Percentiles rank a stretch among this genome's conserved stretches.
Conservation (phyloP, 2,113 vertebrate species). For the Alouatta palliata region DNA sequence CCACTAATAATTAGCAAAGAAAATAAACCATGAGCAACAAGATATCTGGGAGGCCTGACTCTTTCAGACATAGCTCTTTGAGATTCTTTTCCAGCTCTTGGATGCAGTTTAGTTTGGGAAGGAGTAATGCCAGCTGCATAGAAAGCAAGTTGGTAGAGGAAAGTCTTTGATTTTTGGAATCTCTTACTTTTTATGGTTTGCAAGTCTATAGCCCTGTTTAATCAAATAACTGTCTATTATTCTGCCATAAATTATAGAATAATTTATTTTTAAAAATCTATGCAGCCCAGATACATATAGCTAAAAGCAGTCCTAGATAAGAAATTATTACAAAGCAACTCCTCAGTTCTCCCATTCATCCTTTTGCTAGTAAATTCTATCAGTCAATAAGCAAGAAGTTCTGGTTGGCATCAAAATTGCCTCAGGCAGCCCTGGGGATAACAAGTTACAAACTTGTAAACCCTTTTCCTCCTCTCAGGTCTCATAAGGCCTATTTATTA, state of each 20-base stretch:
- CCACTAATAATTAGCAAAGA: not conserved
- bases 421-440: not conserved
- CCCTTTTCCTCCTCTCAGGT: not conserved
- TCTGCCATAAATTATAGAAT: not conserved
- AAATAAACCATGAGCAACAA: not conserved
- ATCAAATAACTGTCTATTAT: not conserved
- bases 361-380: not conserved
- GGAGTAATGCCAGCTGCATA: not conserved
- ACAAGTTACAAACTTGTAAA: not conserved
- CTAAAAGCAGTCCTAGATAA: not conserved
- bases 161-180: not conserved
- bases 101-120: not conserved
- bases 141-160: not conserved
- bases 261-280: slow-evolving; percentile 3
- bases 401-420: not conserved
- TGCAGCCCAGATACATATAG: not conserved
- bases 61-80: not conserved
- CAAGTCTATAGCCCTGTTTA: not conserved
- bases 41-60: not conserved
- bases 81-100: not conserved
- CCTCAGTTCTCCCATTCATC: not conserved
- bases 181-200: not conserved
- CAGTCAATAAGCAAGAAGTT: not conserved
- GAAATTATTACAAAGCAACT: not conserved
- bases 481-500: not conserved